Evolutionary conservation across 2,113 vertebrate species (phyloP), one percentile per base, ranked within the genome.

Genomic region (Climacteris rufus): DNA sequence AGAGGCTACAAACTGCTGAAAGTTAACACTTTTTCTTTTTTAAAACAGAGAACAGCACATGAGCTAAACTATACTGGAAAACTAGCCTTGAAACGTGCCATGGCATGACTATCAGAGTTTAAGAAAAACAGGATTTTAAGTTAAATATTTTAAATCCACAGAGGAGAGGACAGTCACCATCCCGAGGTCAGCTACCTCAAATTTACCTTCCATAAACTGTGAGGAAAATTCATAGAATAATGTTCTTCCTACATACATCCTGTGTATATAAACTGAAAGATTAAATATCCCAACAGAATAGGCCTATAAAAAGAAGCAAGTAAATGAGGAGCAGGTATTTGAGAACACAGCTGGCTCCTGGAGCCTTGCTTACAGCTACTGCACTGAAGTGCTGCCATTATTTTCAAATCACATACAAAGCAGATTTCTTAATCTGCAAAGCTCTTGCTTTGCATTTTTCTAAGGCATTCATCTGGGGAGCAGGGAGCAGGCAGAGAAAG

Each of bases 391-490:
- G 1, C 81, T 94, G 85, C 77, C 57, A 19, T 61, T 88, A 92
- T 91, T 94, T 95, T 92, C 87, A 89, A 82, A 76, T 83, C 85
- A 60, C 77, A 35, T 40, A 35, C 63, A 85, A 96, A 95, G 78
- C 63, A 87, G 71, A 86, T 96, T 94, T 90, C 40, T 42, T 63
- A 70, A 70, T n/a, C 63, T 56, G 56, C 15, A 90, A 40, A 70
- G 54, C 49, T 56, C 35, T 63, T 16, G 86, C 83, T 96, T 88
- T 94, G 79, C 81, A 79, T 93, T 96, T 96, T 95, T 96, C 64
- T 59, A 52, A 83, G 49, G 81, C 68, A 84, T 90, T 96, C 39
- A 75, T 90, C 66, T 64, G 39, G 45, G 69, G 64, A 63, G 30
- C 1, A 0, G 35, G 22, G 42, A 68, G 8, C 44, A 68, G 31